Evolutionary conservation across 2,113 vertebrate genomes (phyloP).

Genomic region (Aplodontia rufa): DNA sequence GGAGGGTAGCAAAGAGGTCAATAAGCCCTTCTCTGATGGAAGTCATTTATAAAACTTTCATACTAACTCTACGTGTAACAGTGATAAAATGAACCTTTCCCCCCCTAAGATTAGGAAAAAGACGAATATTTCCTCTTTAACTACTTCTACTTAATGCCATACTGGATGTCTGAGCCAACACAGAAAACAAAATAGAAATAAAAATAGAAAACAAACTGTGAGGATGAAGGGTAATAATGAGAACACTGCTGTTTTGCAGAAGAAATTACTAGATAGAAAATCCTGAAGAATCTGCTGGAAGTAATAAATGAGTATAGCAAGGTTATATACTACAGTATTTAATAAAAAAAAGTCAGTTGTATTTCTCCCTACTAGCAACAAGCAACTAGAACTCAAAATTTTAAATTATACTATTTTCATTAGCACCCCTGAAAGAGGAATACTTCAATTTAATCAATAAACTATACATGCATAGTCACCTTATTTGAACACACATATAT

Average conservation of each 20-base stretch:
- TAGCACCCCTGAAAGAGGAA: neutral
- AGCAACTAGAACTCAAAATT: neutral
- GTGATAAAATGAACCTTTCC: neutral
- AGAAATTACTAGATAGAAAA: neutral
- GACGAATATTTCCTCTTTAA: neutral
- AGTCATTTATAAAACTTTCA: neutral
- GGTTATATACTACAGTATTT: neutral
- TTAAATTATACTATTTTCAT: neutral
- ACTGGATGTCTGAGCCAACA: neutral
- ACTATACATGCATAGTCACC: neutral
- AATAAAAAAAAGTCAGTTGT: neutral
- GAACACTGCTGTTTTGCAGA: neutral
- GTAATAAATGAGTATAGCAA: neutral
- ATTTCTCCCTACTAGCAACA: neutral
- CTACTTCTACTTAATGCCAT: neutral
- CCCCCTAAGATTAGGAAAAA: neutral
- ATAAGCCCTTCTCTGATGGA: neutral
- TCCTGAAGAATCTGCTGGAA: neutral
- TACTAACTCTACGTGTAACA: neutral
- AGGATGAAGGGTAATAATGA: neutral
- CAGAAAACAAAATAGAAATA: neutral
- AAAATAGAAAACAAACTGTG: neutral
- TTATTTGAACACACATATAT: neutral
- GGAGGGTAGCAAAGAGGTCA: neutral
- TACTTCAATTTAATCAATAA: neutral